Conservation (phyloP, 2,888 invertebrate species). For the Salpingus planirostris region DNA sequence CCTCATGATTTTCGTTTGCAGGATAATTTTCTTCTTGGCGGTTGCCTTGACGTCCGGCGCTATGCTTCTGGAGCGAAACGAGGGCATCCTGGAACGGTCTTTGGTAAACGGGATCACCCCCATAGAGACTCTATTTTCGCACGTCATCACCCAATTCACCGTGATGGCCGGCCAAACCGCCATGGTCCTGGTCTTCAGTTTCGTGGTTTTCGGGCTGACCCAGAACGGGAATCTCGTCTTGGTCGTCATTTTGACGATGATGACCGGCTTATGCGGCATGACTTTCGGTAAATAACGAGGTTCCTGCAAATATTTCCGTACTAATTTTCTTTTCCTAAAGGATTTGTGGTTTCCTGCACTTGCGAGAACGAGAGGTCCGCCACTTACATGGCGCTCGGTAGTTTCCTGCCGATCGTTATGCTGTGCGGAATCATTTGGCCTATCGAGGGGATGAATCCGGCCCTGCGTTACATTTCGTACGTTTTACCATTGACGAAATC, state of each 20-base stretch:
- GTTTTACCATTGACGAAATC: slow-evolving; percentile 79
- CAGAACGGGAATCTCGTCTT: slow-evolving; percentile 65
- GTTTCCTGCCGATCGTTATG: slow-evolving; percentile 78
- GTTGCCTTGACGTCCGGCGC: slow-evolving; percentile 87
- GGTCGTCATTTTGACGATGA: slow-evolving; percentile 65
- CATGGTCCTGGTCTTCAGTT: slow-evolving; percentile 70
- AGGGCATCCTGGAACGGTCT: slow-evolving; percentile 82
- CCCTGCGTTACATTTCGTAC: slow-evolving; percentile 58
- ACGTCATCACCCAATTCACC: slow-evolving; percentile 79
- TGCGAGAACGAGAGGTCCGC: slow-evolving; percentile 79
- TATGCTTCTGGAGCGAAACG: slow-evolving; percentile 80
- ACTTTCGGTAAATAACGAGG: slow-evolving; percentile 60
- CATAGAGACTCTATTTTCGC: slow-evolving; percentile 77
- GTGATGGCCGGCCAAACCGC: slow-evolving; percentile 78
- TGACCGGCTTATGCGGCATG: slow-evolving; percentile 90
- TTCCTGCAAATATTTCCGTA: background rate
- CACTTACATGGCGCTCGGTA: slow-evolving; percentile 76
- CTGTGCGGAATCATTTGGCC: slow-evolving; percentile 92
- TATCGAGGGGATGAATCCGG: slow-evolving; percentile 79
- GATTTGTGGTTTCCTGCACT: slow-evolving; percentile 71
- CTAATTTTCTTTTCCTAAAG: slow-evolving; percentile 4
- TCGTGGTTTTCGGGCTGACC: slow-evolving; percentile 69
- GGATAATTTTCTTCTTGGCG: slow-evolving; percentile 88
- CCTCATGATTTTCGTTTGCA: slow-evolving; percentile 36
- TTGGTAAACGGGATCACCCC: slow-evolving; percentile 76